phyloP scores from a whole-genome alignment of 53 echinoderm and acorn worm species.

The Astropecten irregularis region DNA sequence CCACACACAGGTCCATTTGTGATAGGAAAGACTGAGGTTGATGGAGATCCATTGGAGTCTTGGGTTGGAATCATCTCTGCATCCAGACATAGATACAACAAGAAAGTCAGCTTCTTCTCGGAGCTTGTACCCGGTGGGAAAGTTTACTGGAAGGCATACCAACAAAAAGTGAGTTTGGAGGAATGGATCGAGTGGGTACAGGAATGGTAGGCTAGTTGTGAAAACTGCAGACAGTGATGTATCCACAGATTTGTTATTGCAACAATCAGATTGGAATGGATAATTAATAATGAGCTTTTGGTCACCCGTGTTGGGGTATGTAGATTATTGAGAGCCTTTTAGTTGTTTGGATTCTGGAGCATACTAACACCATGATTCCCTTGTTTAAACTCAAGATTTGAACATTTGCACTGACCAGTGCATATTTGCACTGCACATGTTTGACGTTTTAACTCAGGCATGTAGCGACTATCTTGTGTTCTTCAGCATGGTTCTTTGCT shows the following conservation, averaged over 20 bases:
- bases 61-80: conserved; percentile 75
- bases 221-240: background rate
- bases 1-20: conserved; percentile 80
- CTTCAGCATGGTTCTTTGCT: too few relatives aligned
- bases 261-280: too few relatives aligned
- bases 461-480: background rate
- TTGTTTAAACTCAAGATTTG: too few relatives aligned
- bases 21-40: conserved; percentile 87
- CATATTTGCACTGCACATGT: too few relatives aligned
- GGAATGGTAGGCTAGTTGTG: background rate
- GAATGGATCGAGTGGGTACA: background rate
- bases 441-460: background rate
- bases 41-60: conserved; percentile 83
- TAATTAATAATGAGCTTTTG: too few relatives aligned
- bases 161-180: conserved; percentile 64
- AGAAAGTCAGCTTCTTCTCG: conserved; percentile 74
- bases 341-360: too few relatives aligned
- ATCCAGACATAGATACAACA: conserved; percentile 65
- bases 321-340: too few relatives aligned
- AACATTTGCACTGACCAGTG: too few relatives aligned
- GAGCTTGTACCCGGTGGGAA: conserved; percentile 77
- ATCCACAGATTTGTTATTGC: too few relatives aligned
- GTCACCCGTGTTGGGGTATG: too few relatives aligned
- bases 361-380: too few relatives aligned
- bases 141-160: conserved; percentile 72